Percentiles rank a stretch among this genome's conserved stretches.
Conservation (phyloP, 2,888 invertebrate species). For the Chouioia cunea region DNA sequence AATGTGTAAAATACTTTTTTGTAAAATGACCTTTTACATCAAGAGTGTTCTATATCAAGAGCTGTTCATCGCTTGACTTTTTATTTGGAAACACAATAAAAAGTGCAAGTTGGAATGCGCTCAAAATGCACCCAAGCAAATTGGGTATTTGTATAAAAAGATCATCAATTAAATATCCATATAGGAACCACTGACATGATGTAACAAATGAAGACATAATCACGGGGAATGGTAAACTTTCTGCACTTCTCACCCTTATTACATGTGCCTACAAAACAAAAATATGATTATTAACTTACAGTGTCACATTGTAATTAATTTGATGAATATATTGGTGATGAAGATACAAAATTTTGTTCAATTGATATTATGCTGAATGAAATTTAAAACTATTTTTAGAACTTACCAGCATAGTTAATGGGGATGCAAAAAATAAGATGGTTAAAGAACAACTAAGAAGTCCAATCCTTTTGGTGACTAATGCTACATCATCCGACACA, state of each 20-base stretch:
- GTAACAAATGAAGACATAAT: constrained; percentile 87
- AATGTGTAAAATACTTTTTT: constrained; percentile 27
- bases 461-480: constrained; percentile 76
- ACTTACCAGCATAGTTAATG: constrained; percentile 80
- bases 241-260: constrained; percentile 82
- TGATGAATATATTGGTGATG: constrained; percentile 7
- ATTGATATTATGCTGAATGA: neutral
- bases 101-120: constrained; percentile 80
- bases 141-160: constrained; percentile 85
- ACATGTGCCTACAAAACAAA: constrained; percentile 75
- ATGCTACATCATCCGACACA: constrained; percentile 70
- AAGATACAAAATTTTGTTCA: neutral
- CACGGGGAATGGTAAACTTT: constrained; percentile 89
- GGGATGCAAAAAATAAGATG: constrained; percentile 85
- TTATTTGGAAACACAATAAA: constrained; percentile 80
- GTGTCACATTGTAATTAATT: constrained; percentile 1
- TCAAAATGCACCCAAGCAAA: constrained; percentile 81
- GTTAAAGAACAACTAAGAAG: constrained; percentile 80
- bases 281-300: constrained; percentile 10
- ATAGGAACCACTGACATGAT: constrained; percentile 85
- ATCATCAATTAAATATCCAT: constrained; percentile 85
- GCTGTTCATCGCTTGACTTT: constrained; percentile 51
- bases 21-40: constrained; percentile 3
- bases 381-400: neutral
- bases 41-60: constrained; percentile 54